Conservation (phyloP, 2,888 invertebrate species). For the Thalpophila matura region DNA sequence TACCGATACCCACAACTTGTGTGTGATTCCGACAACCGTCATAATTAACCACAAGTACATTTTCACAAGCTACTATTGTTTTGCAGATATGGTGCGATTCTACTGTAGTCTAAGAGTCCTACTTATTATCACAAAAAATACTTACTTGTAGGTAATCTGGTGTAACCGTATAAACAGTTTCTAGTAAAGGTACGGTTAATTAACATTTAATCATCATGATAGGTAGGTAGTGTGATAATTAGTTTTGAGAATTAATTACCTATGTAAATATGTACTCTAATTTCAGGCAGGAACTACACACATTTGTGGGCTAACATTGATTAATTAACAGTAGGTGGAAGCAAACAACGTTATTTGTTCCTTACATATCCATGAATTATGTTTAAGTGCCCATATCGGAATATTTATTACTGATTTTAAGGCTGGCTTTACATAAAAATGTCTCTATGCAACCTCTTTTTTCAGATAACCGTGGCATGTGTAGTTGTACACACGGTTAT, state of each 20-base stretch:
- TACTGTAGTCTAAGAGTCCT: conserved; percentile 29
- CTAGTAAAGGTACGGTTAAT: not conserved
- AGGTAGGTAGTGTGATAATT: conserved; percentile 16
- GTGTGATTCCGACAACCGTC: conserved; percentile 24
- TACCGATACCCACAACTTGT: conserved; percentile 29
- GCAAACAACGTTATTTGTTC: conserved; percentile 34
- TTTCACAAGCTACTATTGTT: conserved; percentile 28
- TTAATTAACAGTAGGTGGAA: conserved; percentile 25
- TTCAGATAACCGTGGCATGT: conserved; percentile 60
- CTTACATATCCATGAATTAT: conserved; percentile 10
- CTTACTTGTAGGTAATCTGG: too few relatives aligned
- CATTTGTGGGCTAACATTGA: conserved; percentile 42
- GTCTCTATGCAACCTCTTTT: conserved; percentile 34
- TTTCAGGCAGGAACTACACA: conserved; percentile 36
- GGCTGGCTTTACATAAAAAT: conserved; percentile 44
- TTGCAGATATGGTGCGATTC: conserved; percentile 36
- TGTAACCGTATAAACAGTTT: not conserved
- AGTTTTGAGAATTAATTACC: conserved; percentile 38
- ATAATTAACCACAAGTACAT: conserved; percentile 40
- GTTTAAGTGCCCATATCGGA: conserved; percentile 17
- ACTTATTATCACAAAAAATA: not conserved
- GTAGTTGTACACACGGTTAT: conserved; percentile 78
- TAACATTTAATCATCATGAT: conserved; percentile 13
- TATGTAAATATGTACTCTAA: conserved; percentile 41
- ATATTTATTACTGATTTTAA: conserved; percentile 53